Percentiles rank a stretch among this genome's conserved stretches.
Evolutionary conservation across 2,797 vertebrate species (phyloP).

Genomic region (Typhlichthys subterraneus): DNA sequence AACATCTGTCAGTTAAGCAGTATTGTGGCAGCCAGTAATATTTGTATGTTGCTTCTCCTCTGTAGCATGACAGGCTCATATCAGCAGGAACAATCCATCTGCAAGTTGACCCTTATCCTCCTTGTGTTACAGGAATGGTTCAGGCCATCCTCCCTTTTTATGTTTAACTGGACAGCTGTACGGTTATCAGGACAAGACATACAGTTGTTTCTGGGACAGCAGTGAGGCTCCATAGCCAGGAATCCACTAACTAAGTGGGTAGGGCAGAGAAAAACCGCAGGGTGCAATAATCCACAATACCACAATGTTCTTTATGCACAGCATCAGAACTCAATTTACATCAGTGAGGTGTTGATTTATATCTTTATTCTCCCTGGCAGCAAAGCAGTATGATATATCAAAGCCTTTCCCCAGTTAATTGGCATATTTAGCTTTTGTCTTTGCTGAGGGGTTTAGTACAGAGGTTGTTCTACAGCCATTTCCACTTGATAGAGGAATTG

Average conservation of each 20-base stretch:
- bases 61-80: slow-evolving; percentile 15
- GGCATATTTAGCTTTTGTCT: slow-evolving; percentile 32
- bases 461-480: slow-evolving; percentile 41
- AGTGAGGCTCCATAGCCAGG: slow-evolving; percentile 27
- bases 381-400: slow-evolving; percentile 32
- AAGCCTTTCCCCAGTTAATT: slow-evolving; percentile 44
- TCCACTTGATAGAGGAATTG: slow-evolving; percentile 12
- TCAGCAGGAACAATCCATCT: slow-evolving; percentile 23
- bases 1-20: slow-evolving; percentile 21
- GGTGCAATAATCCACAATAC: slow-evolving; percentile 24
- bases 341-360: slow-evolving; percentile 23
- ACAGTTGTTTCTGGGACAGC: slow-evolving; percentile 51
- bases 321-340: slow-evolving; percentile 38
- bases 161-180: slow-evolving; percentile 6
- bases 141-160: slow-evolving; percentile 22
- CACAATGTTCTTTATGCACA: neutral
- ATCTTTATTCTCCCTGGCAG: slow-evolving; percentile 29
- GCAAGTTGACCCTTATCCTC: slow-evolving; percentile 41
- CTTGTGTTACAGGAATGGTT: slow-evolving; percentile 27
- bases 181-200: slow-evolving; percentile 38
- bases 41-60: slow-evolving; percentile 16
- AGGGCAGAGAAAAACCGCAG: slow-evolving; percentile 37
- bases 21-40: slow-evolving; percentile 24
- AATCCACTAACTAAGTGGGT: slow-evolving; percentile 23
- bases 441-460: slow-evolving; percentile 17